Conservation (phyloP, 2,888 invertebrate species). For the Hirtodrosophila cameraria region DNA sequence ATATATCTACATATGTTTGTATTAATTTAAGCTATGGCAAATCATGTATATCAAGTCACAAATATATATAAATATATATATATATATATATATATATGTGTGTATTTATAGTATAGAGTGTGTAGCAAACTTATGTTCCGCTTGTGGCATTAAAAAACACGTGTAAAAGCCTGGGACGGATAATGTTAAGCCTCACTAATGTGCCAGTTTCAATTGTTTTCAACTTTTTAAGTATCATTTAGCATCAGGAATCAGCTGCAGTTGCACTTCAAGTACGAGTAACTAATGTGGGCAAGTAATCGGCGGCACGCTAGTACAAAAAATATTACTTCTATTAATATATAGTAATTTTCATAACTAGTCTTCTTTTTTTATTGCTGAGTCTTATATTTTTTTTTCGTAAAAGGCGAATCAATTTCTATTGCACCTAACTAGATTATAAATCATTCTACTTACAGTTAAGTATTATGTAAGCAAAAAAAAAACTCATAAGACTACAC, state of each 20-base stretch:
- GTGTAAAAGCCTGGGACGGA: conserved; percentile 63
- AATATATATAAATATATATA: conserved; percentile 36
- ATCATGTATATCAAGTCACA: conserved; percentile 55
- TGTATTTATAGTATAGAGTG: conserved; percentile 21
- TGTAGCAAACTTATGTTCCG: conserved; percentile 39
- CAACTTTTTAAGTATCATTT: neutral
- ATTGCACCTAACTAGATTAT: conserved; percentile 46
- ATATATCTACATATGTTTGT: conserved; percentile 12
- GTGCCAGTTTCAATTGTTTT: neutral
- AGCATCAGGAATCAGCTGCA: conserved; percentile 31
- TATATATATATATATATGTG: conserved; percentile 22
- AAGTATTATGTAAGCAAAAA: conserved; percentile 14
- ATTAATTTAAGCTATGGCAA: conserved; percentile 56
- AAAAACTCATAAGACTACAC: conserved; percentile 32
- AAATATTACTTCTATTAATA: conserved; percentile 9
- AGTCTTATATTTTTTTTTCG: conserved; percentile 34
- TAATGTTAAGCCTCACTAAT: conserved; percentile 54
- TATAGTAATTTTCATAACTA: conserved; percentile 28
- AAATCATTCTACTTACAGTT: conserved; percentile 47
- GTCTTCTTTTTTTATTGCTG: conserved; percentile 48
- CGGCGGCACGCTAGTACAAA: conserved; percentile 37
- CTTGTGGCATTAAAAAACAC: conserved; percentile 25
- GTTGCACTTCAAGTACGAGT: conserved; percentile 42
- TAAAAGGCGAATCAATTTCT: conserved; percentile 1
- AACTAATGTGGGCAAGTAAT: conserved; percentile 47